phyloP scores from a whole-genome alignment of 2,888 invertebrate genomes.

The Nephrotoma appendiculata region DNA sequence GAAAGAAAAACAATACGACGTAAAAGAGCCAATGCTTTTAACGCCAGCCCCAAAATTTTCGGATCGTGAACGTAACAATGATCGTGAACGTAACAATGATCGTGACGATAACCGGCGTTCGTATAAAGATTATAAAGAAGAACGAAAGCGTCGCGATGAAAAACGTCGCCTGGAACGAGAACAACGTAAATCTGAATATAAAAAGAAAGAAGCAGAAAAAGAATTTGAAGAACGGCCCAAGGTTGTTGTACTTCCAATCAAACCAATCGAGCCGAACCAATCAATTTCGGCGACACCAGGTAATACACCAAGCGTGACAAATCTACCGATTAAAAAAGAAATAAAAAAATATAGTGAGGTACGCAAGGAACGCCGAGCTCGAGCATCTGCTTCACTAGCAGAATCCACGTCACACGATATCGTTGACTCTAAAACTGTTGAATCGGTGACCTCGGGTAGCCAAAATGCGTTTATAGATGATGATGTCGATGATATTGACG shows the following conservation, averaged over 20 bases:
- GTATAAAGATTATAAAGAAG: constrained; percentile 11
- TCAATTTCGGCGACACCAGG: not conserved
- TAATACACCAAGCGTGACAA: constrained; percentile 7
- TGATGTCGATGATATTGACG: not conserved
- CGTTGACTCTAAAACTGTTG: not conserved
- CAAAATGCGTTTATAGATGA: not conserved
- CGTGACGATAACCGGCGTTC: constrained; percentile 9
- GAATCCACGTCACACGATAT: not conserved
- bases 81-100: not conserved
- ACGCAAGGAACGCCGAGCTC: constrained; percentile 10
- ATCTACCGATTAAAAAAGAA: constrained; percentile 5
- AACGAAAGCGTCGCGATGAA: constrained; percentile 21
- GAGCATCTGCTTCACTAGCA: not conserved
- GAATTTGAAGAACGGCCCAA: not conserved
- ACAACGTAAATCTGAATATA: constrained; percentile 22
- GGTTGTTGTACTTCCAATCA: not conserved
- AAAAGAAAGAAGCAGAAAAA: constrained; percentile 16
- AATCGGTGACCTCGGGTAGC: not conserved
- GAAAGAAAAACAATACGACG: not conserved
- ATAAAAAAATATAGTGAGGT: constrained; percentile 23
- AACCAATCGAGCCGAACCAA: not conserved
- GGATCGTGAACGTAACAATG: not conserved
- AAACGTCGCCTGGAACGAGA: constrained; percentile 29
- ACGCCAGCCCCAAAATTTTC: not conserved
- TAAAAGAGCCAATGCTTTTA: not conserved